Base-by-base conservation (phyloP, 2,797 vertebrate species). In the Synaphobranchus kaupii region DNA sequence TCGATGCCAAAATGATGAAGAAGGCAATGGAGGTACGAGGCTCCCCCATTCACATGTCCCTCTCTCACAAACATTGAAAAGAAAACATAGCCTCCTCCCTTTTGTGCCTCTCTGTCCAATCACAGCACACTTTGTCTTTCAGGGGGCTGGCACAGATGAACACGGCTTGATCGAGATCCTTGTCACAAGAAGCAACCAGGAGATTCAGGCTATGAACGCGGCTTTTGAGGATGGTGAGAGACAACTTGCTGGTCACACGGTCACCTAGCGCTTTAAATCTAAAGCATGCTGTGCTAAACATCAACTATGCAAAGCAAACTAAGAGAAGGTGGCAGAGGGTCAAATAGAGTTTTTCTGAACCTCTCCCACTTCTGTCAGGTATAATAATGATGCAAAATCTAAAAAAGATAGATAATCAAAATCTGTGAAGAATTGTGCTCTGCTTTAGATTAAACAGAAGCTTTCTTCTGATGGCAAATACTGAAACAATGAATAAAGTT, bases 101-200 rank as follows among this genome's bases (percentile, higher is more conserved):
- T 39, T 34, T 17, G 56, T 9, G 34, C 4, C 12, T 54, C 47
- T 56, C 12, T 58, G 34, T 17, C 71, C 80, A 58, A 58, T 85
- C 80, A 83, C 28, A 8, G 54, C 48, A 25, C 86, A 22, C 7
- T 83, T 28, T 84, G 88, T 44, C 28, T 92, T 89, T 25, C 91
- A 99, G 98, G 98, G 98, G 0, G 97, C 96, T 0, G 98, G 98
- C 66, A 99, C 98, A 0, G 98, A 99, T 13, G 98, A 99, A 90
- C 97, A 97, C 0, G 85, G 97, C 87, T 95, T 99, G 85, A 98
- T 98, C 0, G 98, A 99, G 95, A 99, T 99, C 92, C 94, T 99
- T 91, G 97, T 97, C 85, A 98, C 98, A 0, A 95, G 98, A 90
- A 97, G 93, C 94, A 99, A 99, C 20, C 93, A 94, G 15, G 96